Evolutionary conservation across 2,888 invertebrate species (phyloP).

Genomic region (Napeogenes sylphis): DNA sequence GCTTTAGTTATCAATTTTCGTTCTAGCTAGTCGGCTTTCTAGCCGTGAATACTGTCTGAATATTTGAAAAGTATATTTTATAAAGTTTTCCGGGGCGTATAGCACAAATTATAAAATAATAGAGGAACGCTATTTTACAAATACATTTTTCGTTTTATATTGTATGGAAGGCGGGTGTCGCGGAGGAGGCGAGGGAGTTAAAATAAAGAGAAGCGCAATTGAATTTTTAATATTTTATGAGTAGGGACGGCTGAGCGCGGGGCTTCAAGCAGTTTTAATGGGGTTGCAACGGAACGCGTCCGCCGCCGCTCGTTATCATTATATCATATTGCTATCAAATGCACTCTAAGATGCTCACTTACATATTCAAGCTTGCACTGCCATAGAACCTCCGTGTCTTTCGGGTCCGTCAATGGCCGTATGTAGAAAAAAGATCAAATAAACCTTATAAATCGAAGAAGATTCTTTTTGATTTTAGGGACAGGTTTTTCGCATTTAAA

Average conservation of each 20-base stretch:
- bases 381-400: too few relatives aligned
- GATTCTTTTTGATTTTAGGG: slow-evolving; percentile 24
- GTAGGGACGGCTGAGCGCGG: slow-evolving; percentile 58
- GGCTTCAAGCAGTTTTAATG: slow-evolving; percentile 70
- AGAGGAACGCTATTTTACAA: slow-evolving; percentile 73
- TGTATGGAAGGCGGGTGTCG: slow-evolving; percentile 64
- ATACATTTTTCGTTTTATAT: slow-evolving; percentile 77
- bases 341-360: too few relatives aligned
- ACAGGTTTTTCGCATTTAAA: slow-evolving; percentile 34
- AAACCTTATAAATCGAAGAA: slow-evolving; percentile 20
- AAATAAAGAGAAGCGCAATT: slow-evolving; percentile 79
- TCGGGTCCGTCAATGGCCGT: background rate
- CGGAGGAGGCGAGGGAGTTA: slow-evolving; percentile 66
- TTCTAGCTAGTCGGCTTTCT: slow-evolving; percentile 21
- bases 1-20: slow-evolving; percentile 24
- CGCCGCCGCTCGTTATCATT: slow-evolving; percentile 32
- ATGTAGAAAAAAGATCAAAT: slow-evolving; percentile 18
- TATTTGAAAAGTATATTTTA: slow-evolving; percentile 26
- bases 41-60: slow-evolving; percentile 27
- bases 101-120: slow-evolving; percentile 74
- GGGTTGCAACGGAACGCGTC: slow-evolving; percentile 55
- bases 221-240: slow-evolving; percentile 79
- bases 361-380: too few relatives aligned
- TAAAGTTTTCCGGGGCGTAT: slow-evolving; percentile 35
- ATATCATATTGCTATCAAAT: too few relatives aligned